A percentile compares a stretch with the other conserved stretches of the same genome.
Evolutionary conservation across 2,113 vertebrate species (phyloP).

Genomic region (Falco punctatus): DNA sequence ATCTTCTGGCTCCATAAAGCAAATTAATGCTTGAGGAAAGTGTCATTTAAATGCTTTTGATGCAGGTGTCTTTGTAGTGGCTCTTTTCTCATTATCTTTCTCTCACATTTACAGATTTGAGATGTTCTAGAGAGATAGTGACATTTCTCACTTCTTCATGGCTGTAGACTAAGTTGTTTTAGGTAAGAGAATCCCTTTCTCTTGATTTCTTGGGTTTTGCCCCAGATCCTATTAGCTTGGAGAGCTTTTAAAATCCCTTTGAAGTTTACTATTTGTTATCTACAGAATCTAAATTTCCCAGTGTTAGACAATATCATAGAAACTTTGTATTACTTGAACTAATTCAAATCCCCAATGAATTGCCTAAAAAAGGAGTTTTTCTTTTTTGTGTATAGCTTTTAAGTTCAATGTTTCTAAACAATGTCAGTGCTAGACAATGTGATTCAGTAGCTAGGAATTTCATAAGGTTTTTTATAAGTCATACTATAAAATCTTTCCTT

Average conservation of each 20-base stretch:
- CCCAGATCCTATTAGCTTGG: background rate
- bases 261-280: background rate
- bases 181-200: background rate
- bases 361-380: fast-evolving
- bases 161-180: background rate
- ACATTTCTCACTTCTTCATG: background rate
- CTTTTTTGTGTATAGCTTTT: background rate
- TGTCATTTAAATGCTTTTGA: background rate
- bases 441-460: background rate
- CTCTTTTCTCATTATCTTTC: background rate
- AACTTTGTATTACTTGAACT: background rate
- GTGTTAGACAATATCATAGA: background rate
- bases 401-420: background rate
- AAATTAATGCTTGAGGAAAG: background rate
- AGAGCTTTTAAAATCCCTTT: background rate
- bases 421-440: background rate
- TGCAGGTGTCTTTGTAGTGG: background rate
- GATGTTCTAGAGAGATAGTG: background rate
- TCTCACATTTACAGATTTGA: background rate
- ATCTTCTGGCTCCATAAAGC: background rate
- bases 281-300: background rate
- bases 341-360: background rate
- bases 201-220: background rate
- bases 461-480: background rate
- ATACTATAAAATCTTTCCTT: background rate